Conservation (phyloP, 2,888 invertebrate species). For the Drosophila austrosaltans region DNA sequence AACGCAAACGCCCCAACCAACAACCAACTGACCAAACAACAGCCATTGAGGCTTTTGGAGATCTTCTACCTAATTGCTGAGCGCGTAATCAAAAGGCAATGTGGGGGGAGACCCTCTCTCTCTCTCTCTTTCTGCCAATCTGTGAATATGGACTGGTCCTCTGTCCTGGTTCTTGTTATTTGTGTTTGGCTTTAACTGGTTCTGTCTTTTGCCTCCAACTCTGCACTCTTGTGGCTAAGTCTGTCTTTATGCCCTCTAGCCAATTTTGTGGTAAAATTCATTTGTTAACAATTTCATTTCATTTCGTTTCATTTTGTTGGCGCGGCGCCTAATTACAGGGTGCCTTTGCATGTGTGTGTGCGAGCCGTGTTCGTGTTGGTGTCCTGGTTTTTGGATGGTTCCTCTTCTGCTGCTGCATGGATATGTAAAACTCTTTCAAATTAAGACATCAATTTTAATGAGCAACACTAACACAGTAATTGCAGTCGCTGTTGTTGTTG, state of each 20-base stretch:
- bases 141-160: not conserved
- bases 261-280: slow-evolving; percentile 71
- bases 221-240: slow-evolving; percentile 23
- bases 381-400: slow-evolving; percentile 40
- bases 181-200: slow-evolving; percentile 70
- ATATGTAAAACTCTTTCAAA: slow-evolving; percentile 70
- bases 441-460: slow-evolving; percentile 78
- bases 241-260: slow-evolving; percentile 55
- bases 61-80: slow-evolving; percentile 56
- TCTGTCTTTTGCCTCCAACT: slow-evolving; percentile 25
- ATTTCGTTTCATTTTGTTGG: slow-evolving; percentile 44
- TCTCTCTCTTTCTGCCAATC: not conserved
- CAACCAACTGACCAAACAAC: slow-evolving; percentile 1
- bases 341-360: slow-evolving; percentile 42
- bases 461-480: slow-evolving; percentile 76
- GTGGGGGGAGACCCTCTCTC: too few species aligned
- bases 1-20: slow-evolving; percentile 57
- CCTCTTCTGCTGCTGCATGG: slow-evolving; percentile 11
- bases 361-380: slow-evolving; percentile 40
- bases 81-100: slow-evolving; percentile 66
- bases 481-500: slow-evolving; percentile 41
- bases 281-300: slow-evolving; percentile 76
- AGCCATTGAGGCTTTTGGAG: slow-evolving; percentile 18
- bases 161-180: slow-evolving; percentile 59
- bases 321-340: slow-evolving; percentile 76